phyloP scores from a whole-genome alignment of 2,888 invertebrate genomes.

The Cataglyphis cursor region DNA sequence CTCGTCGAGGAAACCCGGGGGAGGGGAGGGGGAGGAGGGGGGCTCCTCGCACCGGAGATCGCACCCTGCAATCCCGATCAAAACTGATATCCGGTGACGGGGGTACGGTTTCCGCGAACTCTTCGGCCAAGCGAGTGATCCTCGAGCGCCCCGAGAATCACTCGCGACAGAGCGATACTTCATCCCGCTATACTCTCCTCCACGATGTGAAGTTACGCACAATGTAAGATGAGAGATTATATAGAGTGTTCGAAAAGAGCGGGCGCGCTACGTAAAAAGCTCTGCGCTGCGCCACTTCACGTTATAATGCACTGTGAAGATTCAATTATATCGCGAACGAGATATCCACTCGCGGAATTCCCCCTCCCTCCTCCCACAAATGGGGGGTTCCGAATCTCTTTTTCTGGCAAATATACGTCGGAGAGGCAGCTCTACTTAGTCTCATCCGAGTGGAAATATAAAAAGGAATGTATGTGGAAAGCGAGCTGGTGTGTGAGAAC shows the following conservation, averaged over 20 bases:
- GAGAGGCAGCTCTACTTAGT: background rate
- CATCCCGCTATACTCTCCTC: background rate
- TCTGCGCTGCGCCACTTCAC: conserved; percentile 18
- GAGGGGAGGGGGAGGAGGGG: no score
- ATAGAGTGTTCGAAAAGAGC: background rate
- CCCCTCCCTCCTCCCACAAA: background rate
- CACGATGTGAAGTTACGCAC: background rate
- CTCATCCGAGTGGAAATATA: conserved; percentile 10
- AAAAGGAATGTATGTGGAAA: conserved; percentile 71
- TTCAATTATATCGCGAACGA: conserved; percentile 34
- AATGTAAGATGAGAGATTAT: background rate
- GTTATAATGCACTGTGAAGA: conserved; percentile 29
- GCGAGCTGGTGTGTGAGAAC: conserved; percentile 74
- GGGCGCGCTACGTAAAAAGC: conserved; percentile 1
- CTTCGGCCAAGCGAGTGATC: background rate
- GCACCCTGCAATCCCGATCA: background rate
- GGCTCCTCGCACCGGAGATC: background rate
- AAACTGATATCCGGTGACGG: conserved; percentile 15
- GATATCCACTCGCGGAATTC: conserved; percentile 2
- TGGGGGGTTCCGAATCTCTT: background rate
- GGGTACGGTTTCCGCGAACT: background rate
- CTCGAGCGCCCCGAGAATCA: background rate
- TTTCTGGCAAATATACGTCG: background rate
- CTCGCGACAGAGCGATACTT: background rate
- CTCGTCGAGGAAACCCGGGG: background rate